These are phyloP conservation scores for Merodon equestris DNA, from an alignment of 2,888 invertebrate species.

Conservation along the genomic window DNA sequence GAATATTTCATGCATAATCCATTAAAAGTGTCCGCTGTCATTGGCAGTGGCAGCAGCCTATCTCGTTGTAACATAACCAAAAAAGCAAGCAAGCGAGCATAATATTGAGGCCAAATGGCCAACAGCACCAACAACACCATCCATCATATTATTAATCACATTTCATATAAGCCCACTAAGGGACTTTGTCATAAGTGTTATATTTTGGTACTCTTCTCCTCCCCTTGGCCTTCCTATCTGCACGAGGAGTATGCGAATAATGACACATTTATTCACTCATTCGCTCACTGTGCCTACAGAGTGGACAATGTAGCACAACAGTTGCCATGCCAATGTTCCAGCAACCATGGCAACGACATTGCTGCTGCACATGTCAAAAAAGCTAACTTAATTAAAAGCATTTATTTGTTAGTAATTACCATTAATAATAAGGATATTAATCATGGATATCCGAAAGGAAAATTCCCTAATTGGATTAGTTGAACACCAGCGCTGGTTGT, in stretches of 20 bases:
- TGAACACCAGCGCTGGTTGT: conserved; percentile 1
- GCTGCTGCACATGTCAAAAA: conserved; percentile 46
- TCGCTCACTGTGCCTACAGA: background rate
- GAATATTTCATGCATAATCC: conserved; percentile 50
- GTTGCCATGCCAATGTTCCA: no score
- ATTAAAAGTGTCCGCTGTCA: conserved; percentile 56
- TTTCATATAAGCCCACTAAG: conserved; percentile 24
- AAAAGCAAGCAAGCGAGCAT: background rate
- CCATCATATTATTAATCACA: conserved; percentile 54
- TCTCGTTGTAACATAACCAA: conserved; percentile 14
- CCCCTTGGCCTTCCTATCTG: background rate
- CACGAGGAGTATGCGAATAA: conserved; percentile 2
- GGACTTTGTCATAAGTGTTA: conserved; percentile 30
- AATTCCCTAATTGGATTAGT: conserved; percentile 46
- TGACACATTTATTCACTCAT: conserved; percentile 50
- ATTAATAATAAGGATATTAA: conserved; percentile 52
- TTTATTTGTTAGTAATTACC: conserved; percentile 56
- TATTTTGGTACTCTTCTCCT: conserved; percentile 45
- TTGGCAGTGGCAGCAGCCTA: conserved; percentile 35
- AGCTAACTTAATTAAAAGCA: conserved; percentile 54
- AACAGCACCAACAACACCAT: conserved; percentile 46
- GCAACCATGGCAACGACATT: background rate
- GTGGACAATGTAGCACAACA: no score
- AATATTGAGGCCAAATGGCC: conserved; percentile 36
- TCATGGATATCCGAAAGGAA: conserved; percentile 45